Base-by-base conservation (phyloP, 2,888 invertebrate genomes). In the Galerucella pusilla region DNA sequence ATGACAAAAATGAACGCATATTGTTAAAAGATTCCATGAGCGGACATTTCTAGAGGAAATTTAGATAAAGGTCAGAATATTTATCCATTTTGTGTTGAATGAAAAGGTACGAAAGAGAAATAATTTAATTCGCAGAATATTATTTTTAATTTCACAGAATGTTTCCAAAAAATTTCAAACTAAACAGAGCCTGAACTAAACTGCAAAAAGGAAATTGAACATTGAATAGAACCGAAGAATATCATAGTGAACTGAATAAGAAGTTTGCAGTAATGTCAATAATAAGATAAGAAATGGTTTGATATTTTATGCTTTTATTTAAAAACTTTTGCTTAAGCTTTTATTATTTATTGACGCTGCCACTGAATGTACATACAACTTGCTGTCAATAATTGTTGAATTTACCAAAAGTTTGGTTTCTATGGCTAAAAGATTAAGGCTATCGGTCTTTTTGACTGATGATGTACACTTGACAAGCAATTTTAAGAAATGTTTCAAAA, bases 361-460 rank as follows among this genome's bases (percentile, higher is more conserved):
- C 35, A 14, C 35, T 61, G 61, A 9, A 35, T 25, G 60, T 60
- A 20, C 60, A 28, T 25, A 35, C 28, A 35, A 64, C 59, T 57
- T 68, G 45, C 67, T 65, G 42, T 14, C 75, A 70, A 71, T 76
- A 9, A 20, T 57, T 75, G 73, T 72, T 64, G 75, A 67, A 59
- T 61, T 74, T 76, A 73, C 73, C 69, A 11, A 67, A 73, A 74
- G 76, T 69, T 59, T 46, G 49, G 74, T 66, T 71, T 75, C 74
- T 75, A 76, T 77, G 49, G 77, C 75, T 73, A 74, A 73, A 69
- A 71, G 75, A 79, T 79, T 78, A 78, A 68, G 64, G 42, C 65
- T 46, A 75, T 75, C 78, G 78, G 78, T 74, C 78, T 78, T 76
- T 76, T 75, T 76, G 76, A 78, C 76, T 68, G 60, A 65, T 71